These are phyloP conservation scores for Trichacis sp. DNA, from an alignment of 2,888 invertebrate species.

Conservation along the genomic window DNA sequence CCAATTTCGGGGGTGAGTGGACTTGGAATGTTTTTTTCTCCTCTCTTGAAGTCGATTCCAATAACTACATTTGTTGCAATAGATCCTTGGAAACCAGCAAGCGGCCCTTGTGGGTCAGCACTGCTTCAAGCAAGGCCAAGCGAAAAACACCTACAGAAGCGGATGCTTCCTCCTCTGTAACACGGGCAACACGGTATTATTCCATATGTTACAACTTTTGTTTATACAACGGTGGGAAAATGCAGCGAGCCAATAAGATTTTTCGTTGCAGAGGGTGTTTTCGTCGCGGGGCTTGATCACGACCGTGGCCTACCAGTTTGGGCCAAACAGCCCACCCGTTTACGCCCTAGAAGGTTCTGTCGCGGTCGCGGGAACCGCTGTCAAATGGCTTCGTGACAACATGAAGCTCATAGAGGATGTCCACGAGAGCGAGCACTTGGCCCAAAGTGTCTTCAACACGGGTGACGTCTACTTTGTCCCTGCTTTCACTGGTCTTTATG, in stretches of 20 bases:
- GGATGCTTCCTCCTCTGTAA: constrained; percentile 97
- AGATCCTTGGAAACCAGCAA: constrained; percentile 97
- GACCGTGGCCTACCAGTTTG: constrained; percentile 92
- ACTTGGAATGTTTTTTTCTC: too few species aligned
- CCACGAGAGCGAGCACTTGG: constrained; percentile 77
- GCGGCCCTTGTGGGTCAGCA: constrained; percentile 92
- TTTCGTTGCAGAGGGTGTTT: constrained; percentile 84
- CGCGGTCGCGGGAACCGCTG: constrained; percentile 91
- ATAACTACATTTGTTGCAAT: too few species aligned
- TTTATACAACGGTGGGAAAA: too few species aligned
- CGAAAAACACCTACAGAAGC: constrained; percentile 94
- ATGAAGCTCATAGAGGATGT: constrained; percentile 85
- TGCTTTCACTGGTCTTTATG: constrained; percentile 95
- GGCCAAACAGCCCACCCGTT: constrained; percentile 80
- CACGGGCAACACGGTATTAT: constrained; percentile 81
- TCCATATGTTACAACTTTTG: too few species aligned
- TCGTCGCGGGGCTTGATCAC: constrained; percentile 91
- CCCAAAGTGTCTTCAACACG: constrained; percentile 84
- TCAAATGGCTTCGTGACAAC: constrained; percentile 94
- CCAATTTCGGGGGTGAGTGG: constrained; percentile 75
- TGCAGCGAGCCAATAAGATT: too few species aligned
- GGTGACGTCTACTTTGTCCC: constrained; percentile 98
- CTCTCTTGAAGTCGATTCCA: too few species aligned
- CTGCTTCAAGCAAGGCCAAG: constrained; percentile 88
- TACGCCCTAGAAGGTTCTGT: constrained; percentile 98